These are phyloP conservation scores for Eilema griseolum DNA, from an alignment of 2,888 invertebrate genomes.

Conservation along the genomic window DNA sequence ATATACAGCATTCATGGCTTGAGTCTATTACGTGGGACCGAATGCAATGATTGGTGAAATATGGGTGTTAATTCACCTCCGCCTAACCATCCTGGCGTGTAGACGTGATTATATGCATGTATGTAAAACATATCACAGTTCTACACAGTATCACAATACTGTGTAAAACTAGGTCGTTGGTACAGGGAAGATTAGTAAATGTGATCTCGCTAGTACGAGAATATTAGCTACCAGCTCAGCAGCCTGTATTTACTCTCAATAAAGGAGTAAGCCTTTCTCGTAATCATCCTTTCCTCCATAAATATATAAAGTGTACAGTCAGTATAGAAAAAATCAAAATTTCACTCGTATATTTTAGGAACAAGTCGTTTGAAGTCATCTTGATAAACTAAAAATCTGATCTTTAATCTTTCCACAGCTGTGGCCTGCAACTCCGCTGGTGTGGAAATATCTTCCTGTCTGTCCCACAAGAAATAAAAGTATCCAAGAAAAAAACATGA, in stretches of 20 bases:
- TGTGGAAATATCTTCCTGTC: no score
- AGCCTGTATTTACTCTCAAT: background rate
- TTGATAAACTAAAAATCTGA: background rate
- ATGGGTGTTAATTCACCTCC: no score
- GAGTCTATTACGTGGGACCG: no score
- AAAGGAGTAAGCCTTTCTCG: background rate
- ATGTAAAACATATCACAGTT: no score
- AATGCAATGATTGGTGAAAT: no score
- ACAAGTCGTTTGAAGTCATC: background rate
- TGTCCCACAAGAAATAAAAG: no score
- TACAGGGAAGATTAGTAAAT: background rate
- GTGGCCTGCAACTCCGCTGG: no score
- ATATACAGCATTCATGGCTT: no score
- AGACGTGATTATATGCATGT: no score
- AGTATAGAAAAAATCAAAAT: background rate
- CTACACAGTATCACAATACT: background rate
- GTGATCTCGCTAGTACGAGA: background rate
- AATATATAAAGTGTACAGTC: background rate
- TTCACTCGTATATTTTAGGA: background rate
- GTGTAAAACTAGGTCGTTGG: background rate
- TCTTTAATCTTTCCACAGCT: background rate
- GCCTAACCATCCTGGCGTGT: no score
- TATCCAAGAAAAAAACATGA: no score
- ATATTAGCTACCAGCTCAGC: background rate
- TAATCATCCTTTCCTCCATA: background rate